Base-by-base conservation (phyloP, 1,140 invertebrate genomes). In the Drosophila parvula region DNA sequence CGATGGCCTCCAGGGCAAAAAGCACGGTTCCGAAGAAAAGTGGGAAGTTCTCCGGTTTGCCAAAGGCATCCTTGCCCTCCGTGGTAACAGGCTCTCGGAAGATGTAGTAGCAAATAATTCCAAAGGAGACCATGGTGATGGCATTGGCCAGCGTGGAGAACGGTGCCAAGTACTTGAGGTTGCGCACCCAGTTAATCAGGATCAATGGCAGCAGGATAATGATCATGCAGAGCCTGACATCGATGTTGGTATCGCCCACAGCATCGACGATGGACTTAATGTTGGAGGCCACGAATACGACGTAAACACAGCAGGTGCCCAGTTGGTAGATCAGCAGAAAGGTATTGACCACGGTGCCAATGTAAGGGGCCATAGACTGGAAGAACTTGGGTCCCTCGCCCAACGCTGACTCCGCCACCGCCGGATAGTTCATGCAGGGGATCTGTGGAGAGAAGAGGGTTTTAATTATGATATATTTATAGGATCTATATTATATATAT, bases 251-350 rank as follows among this genome's bases (percentile, higher is more conserved):
- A 2, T 89, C 76, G 5, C 82, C 75, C 58, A 93, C 91, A 40
- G 74, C 73, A 74, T 93, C 83, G 79, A 93, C 93, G 74, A 96
- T 95, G 78, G 93, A 91, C 91, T 95, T 93, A 11, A 96, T 92
- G 91, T 96, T 98, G 18, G 94, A 94, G 0, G 96, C 94, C 51
- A 98, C 95, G 90, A 98, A 98, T 0, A 98, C 95, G 27, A 97
- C 94, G 90, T 98, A 98, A 5, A 98, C 96, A 92, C 96, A 97
- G 88, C 97, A 97, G 67, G 97, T 96, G 36, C 97, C 97, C 82
- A 98, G 92, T 92, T 98, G 97, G 79, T 97, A 97, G 50, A 97
- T 93, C 64, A 97, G 92, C 16, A 98, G 93, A 82, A 97, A 96
- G 0, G 92, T 77, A 75, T 96, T 96, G 5, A 95, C 93, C 22